phyloP scores from a whole-genome alignment of 2,113 vertebrate genomes.

The Bufo bufo region DNA sequence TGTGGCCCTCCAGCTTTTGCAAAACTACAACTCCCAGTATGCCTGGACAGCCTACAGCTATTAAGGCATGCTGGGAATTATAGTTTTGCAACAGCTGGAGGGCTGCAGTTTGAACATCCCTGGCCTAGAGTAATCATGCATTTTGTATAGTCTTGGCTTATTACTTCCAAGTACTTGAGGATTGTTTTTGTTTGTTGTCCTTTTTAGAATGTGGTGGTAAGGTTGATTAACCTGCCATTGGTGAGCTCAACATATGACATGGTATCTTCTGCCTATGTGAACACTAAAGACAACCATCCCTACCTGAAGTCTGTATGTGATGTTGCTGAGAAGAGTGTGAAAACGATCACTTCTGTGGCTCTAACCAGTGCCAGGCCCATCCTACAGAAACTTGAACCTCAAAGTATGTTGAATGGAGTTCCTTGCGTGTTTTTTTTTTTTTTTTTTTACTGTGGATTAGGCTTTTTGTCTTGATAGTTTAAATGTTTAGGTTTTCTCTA shows the following conservation, averaged over 20 bases:
- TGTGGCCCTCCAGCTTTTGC: too few relatives aligned
- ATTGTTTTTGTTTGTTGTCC: background rate
- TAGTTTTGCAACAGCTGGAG: too few relatives aligned
- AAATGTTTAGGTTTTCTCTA: too few relatives aligned
- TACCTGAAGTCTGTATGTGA: constrained; percentile 78
- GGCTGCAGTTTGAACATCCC: too few relatives aligned
- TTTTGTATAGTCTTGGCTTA: too few relatives aligned
- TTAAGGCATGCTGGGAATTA: too few relatives aligned
- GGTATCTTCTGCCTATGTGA: constrained; percentile 74
- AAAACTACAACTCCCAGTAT: too few relatives aligned
- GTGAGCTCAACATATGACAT: constrained; percentile 81
- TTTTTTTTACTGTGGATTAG: too few relatives aligned
- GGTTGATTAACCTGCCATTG: constrained; percentile 79
- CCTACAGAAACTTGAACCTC: constrained; percentile 81
- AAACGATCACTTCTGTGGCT: constrained; percentile 79
- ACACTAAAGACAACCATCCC: constrained; percentile 78
- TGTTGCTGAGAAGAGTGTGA: constrained; percentile 79
- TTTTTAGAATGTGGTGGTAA: constrained; percentile 73
- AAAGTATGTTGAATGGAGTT: constrained; percentile 75
- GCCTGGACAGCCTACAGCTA: too few relatives aligned
- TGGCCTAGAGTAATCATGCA: too few relatives aligned
- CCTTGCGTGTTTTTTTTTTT: background rate
- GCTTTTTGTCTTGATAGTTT: too few relatives aligned
- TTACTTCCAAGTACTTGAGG: background rate
- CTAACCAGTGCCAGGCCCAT: constrained; percentile 78